Base-by-base conservation (phyloP, 2,888 invertebrate genomes). In the Gisinianus flammeolus region DNA sequence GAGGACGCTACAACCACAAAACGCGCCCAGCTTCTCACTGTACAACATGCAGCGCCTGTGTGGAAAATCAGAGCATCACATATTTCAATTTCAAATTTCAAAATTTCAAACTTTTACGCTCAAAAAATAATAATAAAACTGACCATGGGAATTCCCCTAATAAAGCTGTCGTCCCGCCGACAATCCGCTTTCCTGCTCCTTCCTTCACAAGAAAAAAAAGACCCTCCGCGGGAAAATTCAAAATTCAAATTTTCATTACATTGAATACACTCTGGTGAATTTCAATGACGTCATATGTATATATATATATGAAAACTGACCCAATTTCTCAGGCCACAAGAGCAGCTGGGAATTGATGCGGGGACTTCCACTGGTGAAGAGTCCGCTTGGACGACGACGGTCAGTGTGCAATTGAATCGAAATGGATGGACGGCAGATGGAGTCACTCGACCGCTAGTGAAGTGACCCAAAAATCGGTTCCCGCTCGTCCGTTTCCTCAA, bases 141-240 rank as follows among this genome's bases (percentile, higher is more conserved):
- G 80, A 76, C 83, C 83, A 83, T 5, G 83, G 83, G 44, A 80
- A 80, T 72, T 80, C 79, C n/a, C 76, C 66, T 4, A 26, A 31
- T 8, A 56, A 58, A 0, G 82, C 80, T n/a, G 70, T 31, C 0
- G 22, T 52, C 44, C 83, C 83, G 5, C 82, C 82, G 16, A 83
- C 81, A 44, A 83, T 82, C 58, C 54, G 52, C 16, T 62, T 24
- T 19, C 33, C 35, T 2, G 19, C n/a, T 68, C 44, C 68, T 12
- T 35, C 68, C 68, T 67, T 31, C 4, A 30, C 19, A 10, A n/a
- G 3, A n/a, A 67, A 67, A 64, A 24, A n/a, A n/a, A n/a, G n/a
- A n/a, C n/a, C n/a, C n/a, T n/a, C n/a, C n/a, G n/a, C n/a, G n/a
- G n/a, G n/a, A 2, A 64, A 26, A 26, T 26, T 26, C 12, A 64